These are phyloP conservation scores for Limulus polyphemus DNA, from an alignment of 2,888 invertebrate species.

Conservation along the genomic window DNA sequence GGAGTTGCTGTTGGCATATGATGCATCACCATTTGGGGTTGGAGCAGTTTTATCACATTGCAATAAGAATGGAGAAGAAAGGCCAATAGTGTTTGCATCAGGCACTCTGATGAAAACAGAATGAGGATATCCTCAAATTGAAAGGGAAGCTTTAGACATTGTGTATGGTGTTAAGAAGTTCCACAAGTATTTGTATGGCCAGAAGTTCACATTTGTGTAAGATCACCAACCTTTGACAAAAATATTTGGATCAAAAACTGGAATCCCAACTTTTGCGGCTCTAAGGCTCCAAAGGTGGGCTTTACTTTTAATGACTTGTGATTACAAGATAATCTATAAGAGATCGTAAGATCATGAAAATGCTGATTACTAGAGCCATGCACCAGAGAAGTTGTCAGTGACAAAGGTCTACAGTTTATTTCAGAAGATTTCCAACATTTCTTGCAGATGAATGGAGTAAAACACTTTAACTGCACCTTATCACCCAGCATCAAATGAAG, in stretches of 20 bases:
- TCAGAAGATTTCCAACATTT: too few species aligned
- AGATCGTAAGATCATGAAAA: not conserved
- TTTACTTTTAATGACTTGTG: not conserved
- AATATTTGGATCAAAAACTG: constrained; percentile 1
- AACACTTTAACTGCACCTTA: too few species aligned
- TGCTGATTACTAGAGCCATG: too few species aligned
- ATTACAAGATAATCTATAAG: not conserved
- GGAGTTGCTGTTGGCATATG: constrained; percentile 1
- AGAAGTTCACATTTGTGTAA: constrained; percentile 4
- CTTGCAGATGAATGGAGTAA: too few species aligned
- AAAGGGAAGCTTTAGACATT: constrained; percentile 3
- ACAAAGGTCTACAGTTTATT: too few species aligned
- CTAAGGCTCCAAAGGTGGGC: constrained; percentile 3
- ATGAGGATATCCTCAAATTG: constrained; percentile 6
- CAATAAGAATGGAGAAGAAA: not conserved
- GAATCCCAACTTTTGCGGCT: not conserved
- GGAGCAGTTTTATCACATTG: constrained; percentile 15
- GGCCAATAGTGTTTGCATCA: not conserved
- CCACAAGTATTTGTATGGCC: not conserved
- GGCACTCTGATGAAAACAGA: not conserved
- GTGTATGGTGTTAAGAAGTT: not conserved
- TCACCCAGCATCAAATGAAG: too few species aligned
- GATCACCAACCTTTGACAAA: constrained; percentile 5
- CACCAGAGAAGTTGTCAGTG: too few species aligned
- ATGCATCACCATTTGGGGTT: constrained; percentile 13